Evolutionary conservation across 2,888 invertebrate species (phyloP), one percentile per base, ranked within the genome.

Genomic region (Campoplex nolae): DNA sequence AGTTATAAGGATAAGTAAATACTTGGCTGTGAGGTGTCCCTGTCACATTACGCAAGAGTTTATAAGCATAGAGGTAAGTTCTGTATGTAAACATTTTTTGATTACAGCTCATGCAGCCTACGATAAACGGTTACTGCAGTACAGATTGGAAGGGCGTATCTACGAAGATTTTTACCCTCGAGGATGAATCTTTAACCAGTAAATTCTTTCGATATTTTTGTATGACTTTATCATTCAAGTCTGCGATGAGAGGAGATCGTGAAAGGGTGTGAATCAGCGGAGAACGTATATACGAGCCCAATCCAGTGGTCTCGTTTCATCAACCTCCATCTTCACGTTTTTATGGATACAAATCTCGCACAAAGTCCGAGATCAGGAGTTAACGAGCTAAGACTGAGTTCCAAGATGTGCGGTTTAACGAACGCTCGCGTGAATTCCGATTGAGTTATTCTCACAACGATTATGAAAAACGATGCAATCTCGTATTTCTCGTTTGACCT

Each of bases 31-130:
- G 16, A 75, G 65, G 45, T 79, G 70, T 32, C 70, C 70, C 79
- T 58, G 71, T 48, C 45, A 23, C 42, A 71, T 79, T 48, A 45
- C 58, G 79, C 70, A 79, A 79, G 42, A 13, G 2, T 28, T 54
- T 42, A 42, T 32, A 65, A 35, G 65, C 65, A 65, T 16, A 32
- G 32, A 56, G 56, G 9, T 23, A 56, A 23, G 23, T 28, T 9
- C 56, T 11, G 56, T 3, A 56, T 9, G 56, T 56, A 62, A 6
- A 32, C 28, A 28, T 4, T 0, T 28, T 32, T 62, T 62, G 32
- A 62, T 62, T 62, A 62, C 23, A 45, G 68, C 68, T 45, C 45
- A 23, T 45, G 42, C 18, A 68, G 11, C 42, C 45, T 23, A 68
- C 68, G 23, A 68, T 9, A 45, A 32, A 28, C 28, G 48, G 28